Evolutionary conservation across 2,797 vertebrate species (phyloP).

Genomic region (Siniperca obscura): DNA sequence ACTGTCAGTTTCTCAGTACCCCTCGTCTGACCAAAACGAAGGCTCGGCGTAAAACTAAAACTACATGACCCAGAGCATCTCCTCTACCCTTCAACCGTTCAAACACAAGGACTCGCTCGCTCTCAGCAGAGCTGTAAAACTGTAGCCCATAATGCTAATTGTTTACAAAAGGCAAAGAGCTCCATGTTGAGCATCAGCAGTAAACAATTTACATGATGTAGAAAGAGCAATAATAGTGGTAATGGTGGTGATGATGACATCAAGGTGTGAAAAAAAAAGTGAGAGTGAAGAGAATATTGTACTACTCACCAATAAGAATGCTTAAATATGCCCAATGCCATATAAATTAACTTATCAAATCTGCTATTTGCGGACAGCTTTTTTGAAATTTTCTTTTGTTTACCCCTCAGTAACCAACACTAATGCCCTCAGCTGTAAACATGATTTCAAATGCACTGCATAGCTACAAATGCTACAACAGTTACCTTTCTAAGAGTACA

Average conservation of each 20-base stretch:
- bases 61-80: constrained; percentile 43
- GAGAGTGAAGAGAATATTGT: constrained; percentile 1
- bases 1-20: constrained; percentile 57
- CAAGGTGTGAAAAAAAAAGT: background rate
- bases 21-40: constrained; percentile 49
- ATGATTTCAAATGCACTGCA: constrained; percentile 36
- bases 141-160: constrained; percentile 90
- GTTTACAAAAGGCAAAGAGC: constrained; percentile 91
- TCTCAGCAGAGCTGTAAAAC: constrained; percentile 87
- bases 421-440: constrained; percentile 45
- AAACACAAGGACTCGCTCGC: constrained; percentile 64
- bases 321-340: constrained; percentile 21
- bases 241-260: constrained; percentile 79
- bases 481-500: constrained; percentile 22
- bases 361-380: background rate
- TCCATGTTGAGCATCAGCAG: constrained; percentile 88
- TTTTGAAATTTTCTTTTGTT: constrained; percentile 9
- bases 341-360: constrained; percentile 4
- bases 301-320: constrained; percentile 2
- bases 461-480: constrained; percentile 50
- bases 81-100: constrained; percentile 75
- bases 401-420: constrained; percentile 21
- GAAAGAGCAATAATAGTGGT: constrained; percentile 75
- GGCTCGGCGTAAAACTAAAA: constrained; percentile 41
- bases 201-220: constrained; percentile 79